phyloP scores from a whole-genome alignment of 2,888 invertebrate species.

The Stenodema calcarata region DNA sequence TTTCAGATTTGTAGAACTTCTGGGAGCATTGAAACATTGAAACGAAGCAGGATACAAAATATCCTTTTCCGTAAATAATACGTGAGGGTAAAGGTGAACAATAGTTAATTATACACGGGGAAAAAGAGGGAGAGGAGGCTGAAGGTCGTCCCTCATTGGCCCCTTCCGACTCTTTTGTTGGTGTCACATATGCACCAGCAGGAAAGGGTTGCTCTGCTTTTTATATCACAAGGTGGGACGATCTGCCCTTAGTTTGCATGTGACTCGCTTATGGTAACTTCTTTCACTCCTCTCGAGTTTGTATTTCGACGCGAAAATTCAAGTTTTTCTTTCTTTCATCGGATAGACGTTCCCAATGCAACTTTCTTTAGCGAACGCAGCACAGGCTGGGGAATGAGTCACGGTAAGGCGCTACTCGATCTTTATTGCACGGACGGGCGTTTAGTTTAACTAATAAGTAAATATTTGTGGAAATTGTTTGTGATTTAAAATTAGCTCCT shows the following conservation, averaged over 20 bases:
- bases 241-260: conserved; percentile 32
- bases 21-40: too few species aligned
- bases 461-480: too few species aligned
- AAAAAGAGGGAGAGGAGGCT: background rate
- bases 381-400: too few species aligned
- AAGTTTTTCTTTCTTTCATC: too few species aligned
- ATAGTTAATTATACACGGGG: conserved; percentile 35
- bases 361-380: too few species aligned
- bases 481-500: too few species aligned
- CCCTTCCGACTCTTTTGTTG: conserved; percentile 32
- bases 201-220: conserved; percentile 36
- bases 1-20: too few species aligned
- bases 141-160: conserved; percentile 35
- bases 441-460: too few species aligned
- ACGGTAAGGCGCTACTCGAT: too few species aligned
- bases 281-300: background rate
- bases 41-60: background rate
- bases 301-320: too few species aligned
- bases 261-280: background rate
- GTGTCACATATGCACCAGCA: conserved; percentile 30
- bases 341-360: too few species aligned
- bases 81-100: conserved; percentile 8
- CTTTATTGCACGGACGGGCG: too few species aligned
- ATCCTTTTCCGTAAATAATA: background rate
- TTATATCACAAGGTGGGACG: conserved; percentile 32